A percentile compares a stretch with the other conserved stretches of the same genome.
phyloP scores from a whole-genome alignment of 2,797 vertebrate species.

The Crotalus adamanteus region DNA sequence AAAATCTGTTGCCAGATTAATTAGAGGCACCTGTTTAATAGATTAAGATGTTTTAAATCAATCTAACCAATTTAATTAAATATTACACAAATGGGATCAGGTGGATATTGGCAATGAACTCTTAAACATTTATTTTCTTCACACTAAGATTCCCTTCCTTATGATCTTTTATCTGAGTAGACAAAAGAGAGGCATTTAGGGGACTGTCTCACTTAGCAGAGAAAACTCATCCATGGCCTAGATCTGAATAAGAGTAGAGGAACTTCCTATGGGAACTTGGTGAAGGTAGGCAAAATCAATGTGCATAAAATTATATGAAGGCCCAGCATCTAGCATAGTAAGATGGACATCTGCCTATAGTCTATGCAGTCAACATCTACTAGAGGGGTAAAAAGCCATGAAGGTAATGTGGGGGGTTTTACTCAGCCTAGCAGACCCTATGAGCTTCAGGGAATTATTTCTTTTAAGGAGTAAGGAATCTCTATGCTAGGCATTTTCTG shows the following conservation, averaged over 20 bases:
- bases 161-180: neutral
- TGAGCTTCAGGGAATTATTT: neutral
- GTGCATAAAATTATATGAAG: neutral
- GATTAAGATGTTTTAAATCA: neutral
- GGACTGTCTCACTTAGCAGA: neutral
- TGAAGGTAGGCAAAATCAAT: neutral
- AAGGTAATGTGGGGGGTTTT: neutral
- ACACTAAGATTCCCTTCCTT: neutral
- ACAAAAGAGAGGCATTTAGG: neutral
- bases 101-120: neutral
- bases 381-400: neutral
- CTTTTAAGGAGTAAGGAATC: neutral
- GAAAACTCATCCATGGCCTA: neutral
- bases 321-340: neutral
- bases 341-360: neutral
- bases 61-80: neutral
- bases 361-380: neutral
- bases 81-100: neutral
- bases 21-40: neutral
- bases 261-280: neutral
- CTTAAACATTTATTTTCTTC: neutral
- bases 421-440: neutral
- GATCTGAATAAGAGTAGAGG: neutral
- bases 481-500: neutral
- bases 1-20: neutral